Conservation (phyloP, 2,888 invertebrate genomes). For the Serrognathus titanus region DNA sequence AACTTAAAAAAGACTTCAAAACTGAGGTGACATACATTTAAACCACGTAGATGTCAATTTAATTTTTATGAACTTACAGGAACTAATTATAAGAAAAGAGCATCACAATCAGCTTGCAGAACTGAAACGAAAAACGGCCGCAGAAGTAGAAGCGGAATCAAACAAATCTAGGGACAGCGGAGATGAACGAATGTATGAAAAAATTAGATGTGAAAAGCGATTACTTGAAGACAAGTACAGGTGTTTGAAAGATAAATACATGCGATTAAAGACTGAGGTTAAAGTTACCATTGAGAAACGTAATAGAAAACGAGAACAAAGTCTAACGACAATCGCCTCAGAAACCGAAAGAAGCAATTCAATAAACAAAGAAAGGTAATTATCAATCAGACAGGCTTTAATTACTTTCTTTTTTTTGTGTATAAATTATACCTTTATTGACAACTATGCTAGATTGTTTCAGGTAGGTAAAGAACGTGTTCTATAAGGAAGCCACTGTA, state of each 20-base stretch:
- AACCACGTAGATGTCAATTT: background rate
- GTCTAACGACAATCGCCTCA: conserved; percentile 63
- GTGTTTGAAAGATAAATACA: conserved; percentile 78
- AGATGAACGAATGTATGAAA: conserved; percentile 57
- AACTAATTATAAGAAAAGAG: conserved; percentile 64
- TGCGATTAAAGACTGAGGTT: conserved; percentile 74
- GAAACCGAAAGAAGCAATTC: conserved; percentile 78
- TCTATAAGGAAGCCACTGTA: conserved; percentile 25
- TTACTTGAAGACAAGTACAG: conserved; percentile 74
- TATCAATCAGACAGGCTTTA: background rate
- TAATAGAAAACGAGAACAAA: conserved; percentile 61
- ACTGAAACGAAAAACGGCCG: conserved; percentile 59
- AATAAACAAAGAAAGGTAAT: conserved; percentile 52
- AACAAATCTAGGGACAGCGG: conserved; percentile 37
- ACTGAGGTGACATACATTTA: conserved; percentile 53
- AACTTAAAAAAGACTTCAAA: conserved; percentile 61
- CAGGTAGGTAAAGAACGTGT: background rate
- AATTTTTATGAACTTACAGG: conserved; percentile 47
- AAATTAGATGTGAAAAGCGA: conserved; percentile 67
- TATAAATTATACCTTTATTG: background rate
- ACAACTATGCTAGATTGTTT: background rate
- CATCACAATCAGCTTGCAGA: conserved; percentile 65
- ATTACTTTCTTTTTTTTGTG: conserved; percentile 10
- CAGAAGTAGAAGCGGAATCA: conserved; percentile 50
- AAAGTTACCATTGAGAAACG: conserved; percentile 73